Evolutionary conservation across 2,888 invertebrate species (phyloP), one percentile per base, ranked within the genome.

Genomic region (Gymnosoma rotundatum): DNA sequence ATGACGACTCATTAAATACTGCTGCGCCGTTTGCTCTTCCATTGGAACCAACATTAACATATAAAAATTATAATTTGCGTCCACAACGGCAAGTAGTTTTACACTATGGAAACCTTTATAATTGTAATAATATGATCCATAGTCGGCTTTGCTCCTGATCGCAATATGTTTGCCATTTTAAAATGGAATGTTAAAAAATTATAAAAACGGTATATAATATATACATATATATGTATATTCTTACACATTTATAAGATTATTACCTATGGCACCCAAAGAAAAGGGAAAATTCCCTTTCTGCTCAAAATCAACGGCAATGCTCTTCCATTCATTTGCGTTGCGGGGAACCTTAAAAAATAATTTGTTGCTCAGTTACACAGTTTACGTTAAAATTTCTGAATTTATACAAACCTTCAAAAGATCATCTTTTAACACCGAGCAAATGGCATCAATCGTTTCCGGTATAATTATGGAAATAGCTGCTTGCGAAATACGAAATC

Each of bases 351-450:
- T 63, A 63, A 63, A 16, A 12, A 18, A 7, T 58, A 7, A 58
- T 14, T 58, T 21, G 45, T 45, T 45, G 45, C 45, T 45, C 45
- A 45, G 45, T 45, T 45, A 45, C n/a, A n/a, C 36, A 36, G 36
- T 36, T 21, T 54, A 54, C 12, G 54, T 54, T 21, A 10, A 54
- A 54, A 21, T 54, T 54, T 50, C n/a, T 2, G 9, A 64, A 48
- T 38, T 61, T 61, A 38, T 74, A 74, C 32, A 50, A 54, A 78
- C 78, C 21, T 78, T 78, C 16, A 70, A 70, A 63, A 70, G 70
- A 16, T 78, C 63, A 54, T 78, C 63, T 52, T 63, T 78, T 64
- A 78, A 42, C 4, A 56, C 63, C 18, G 45, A 70, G 32, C 70
- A 78, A 63, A 76, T 67, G 16, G 61, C 67, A 16, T 67, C 36